Evolutionary conservation across 2,888 invertebrate genomes (phyloP).

Genomic region (Anthrax anthrax): DNA sequence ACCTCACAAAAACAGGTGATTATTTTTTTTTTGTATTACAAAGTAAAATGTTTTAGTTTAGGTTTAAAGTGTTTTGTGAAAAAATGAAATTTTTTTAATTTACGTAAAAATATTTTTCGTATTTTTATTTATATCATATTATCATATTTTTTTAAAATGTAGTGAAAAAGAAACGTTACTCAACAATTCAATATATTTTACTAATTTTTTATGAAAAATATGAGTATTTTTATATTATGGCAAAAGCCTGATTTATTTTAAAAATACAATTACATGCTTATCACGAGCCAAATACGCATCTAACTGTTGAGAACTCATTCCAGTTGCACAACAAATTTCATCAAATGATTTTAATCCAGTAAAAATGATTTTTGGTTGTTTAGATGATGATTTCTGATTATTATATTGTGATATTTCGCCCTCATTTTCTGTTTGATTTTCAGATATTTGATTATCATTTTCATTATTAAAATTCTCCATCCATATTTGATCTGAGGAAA

Average conservation of each 20-base stretch:
- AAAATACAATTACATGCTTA: slow-evolving; percentile 54
- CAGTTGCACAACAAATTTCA: slow-evolving; percentile 70
- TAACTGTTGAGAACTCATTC: slow-evolving; percentile 51
- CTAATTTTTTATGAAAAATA: no score
- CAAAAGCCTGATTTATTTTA: slow-evolving; percentile 45
- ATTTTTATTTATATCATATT: no score
- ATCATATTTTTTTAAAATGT: no score
- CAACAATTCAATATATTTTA: no score
- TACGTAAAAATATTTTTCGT: no score
- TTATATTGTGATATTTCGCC: neutral
- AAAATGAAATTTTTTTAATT: no score
- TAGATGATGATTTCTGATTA: neutral
- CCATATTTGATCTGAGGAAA: neutral
- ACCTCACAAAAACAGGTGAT: no score
- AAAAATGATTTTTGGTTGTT: slow-evolving; percentile 19
- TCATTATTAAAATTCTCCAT: neutral
- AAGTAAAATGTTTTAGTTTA: no score
- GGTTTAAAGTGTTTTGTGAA: no score
- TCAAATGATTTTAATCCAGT: slow-evolving; percentile 50
- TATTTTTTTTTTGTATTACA: no score
- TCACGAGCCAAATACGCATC: slow-evolving; percentile 66
- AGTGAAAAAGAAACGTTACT: no score
- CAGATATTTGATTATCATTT: neutral
- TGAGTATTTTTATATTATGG: no score
- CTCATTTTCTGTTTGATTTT: neutral